Percentiles rank a stretch among this genome's conserved stretches.
Evolutionary conservation across 2,888 invertebrate genomes (phyloP).

Genomic region (Hesperia comma): DNA sequence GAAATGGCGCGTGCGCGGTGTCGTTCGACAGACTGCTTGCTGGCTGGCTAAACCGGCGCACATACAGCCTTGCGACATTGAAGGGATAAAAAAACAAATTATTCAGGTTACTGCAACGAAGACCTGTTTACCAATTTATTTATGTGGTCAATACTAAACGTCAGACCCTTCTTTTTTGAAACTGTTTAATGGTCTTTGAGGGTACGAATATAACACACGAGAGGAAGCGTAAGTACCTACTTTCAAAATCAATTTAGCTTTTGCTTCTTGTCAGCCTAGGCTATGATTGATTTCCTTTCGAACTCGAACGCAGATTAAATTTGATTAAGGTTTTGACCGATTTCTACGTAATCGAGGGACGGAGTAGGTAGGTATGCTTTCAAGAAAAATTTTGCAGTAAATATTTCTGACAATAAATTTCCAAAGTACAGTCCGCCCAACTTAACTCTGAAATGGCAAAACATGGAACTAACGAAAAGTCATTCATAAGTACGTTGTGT

Average conservation of each 20-base stretch:
- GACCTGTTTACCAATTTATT: constrained; percentile 28
- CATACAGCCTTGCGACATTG: constrained; percentile 20
- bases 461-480: no score
- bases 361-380: constrained; percentile 13
- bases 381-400: no score
- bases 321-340: constrained; percentile 16
- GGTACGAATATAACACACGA: background rate
- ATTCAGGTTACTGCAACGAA: constrained; percentile 25
- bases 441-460: no score
- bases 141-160: constrained; percentile 14
- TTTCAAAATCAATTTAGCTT: background rate
- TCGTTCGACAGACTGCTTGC: constrained; percentile 47
- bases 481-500: no score
- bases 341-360: constrained; percentile 23
- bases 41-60: constrained; percentile 44
- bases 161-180: background rate
- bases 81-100: constrained; percentile 33
- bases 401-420: no score
- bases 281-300: constrained; percentile 14
- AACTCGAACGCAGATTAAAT: background rate
- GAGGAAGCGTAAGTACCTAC: background rate
- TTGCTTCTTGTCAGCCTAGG: background rate
- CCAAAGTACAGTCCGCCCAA: no score
- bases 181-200: no score
- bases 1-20: constrained; percentile 61